These are phyloP conservation scores for Chironomus striatipennis DNA, from an alignment of 1,140 invertebrate species.

Conservation along the genomic window DNA sequence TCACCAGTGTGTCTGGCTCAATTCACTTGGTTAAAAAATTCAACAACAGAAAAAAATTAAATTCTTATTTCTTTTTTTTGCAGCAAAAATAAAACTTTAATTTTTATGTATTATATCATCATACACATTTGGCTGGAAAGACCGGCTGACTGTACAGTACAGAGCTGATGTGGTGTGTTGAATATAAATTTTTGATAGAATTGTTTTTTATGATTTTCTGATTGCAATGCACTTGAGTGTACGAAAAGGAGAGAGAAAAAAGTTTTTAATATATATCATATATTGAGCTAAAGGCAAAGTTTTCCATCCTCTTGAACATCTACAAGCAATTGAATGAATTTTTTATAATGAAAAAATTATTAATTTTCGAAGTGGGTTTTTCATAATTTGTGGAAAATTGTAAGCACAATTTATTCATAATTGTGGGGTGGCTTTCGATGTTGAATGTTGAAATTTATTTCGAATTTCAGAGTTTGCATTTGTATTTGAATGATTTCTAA, in stretches of 20 bases:
- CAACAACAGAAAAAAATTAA: background rate
- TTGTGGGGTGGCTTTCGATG: too few species aligned
- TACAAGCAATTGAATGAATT: too few species aligned
- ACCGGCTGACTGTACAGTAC: background rate
- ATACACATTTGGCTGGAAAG: background rate
- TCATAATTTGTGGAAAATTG: too few species aligned
- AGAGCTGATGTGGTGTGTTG: background rate
- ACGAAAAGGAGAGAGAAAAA: background rate
- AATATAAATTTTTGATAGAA: conserved; percentile 10
- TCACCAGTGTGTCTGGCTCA: background rate
- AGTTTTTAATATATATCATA: background rate
- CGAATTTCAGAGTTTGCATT: too few species aligned
- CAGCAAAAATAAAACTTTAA: background rate
- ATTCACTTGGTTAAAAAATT: too few species aligned
- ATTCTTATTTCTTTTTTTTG: background rate
- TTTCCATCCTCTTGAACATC: too few species aligned
- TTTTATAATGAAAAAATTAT: too few species aligned
- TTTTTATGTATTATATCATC: conserved; percentile 4
- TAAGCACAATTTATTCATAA: too few species aligned
- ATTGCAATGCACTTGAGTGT: background rate
- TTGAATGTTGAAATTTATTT: too few species aligned
- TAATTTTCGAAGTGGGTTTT: too few species aligned
- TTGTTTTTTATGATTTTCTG: conserved; percentile 10
- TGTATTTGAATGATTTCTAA: too few species aligned
- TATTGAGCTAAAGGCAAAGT: background rate